Evolutionary conservation across 2,113 vertebrate genomes (phyloP).

Genomic region (Nansenia antarctica): DNA sequence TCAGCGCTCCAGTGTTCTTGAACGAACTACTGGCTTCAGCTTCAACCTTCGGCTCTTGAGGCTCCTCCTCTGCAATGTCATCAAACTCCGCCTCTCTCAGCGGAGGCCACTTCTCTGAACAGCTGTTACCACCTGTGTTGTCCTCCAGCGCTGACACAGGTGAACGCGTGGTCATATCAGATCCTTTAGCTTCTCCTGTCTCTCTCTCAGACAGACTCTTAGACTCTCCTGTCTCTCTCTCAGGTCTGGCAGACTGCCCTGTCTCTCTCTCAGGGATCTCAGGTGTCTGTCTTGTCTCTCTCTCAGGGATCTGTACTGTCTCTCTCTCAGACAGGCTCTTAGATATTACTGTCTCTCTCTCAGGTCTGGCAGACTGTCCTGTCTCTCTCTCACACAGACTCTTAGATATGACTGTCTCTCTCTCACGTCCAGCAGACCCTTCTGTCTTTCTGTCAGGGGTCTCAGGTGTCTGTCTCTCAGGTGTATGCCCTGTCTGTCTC

Average conservation of each 20-base stretch:
- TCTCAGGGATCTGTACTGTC: not conserved
- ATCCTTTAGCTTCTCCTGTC: not conserved
- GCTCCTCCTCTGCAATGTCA: constrained; percentile 50
- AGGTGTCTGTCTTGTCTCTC: not conserved
- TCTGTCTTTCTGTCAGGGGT: not conserved
- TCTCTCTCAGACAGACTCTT: no score
- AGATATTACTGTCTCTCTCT: no score
- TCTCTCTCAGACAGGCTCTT: no score
- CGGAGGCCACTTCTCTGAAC: constrained; percentile 16
- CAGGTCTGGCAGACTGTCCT: not conserved
- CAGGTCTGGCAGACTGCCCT: not conserved
- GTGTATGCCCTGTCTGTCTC: not conserved
- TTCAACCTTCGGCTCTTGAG: not conserved
- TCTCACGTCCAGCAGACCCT: not conserved
- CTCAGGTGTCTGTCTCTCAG: not conserved
- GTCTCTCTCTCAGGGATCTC: not conserved
- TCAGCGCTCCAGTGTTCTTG: not conserved
- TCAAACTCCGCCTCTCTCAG: constrained; percentile 54
- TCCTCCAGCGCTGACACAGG: not conserved
- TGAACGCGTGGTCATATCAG: not conserved
- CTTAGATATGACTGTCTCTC: not conserved
- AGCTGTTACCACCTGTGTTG: constrained; percentile 10
- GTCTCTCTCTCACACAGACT: not conserved
- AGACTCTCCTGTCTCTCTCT: not conserved
- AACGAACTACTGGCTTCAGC: not conserved